Conservation (phyloP, 1,140 invertebrate genomes). For the Rhyacophila brunnea region DNA sequence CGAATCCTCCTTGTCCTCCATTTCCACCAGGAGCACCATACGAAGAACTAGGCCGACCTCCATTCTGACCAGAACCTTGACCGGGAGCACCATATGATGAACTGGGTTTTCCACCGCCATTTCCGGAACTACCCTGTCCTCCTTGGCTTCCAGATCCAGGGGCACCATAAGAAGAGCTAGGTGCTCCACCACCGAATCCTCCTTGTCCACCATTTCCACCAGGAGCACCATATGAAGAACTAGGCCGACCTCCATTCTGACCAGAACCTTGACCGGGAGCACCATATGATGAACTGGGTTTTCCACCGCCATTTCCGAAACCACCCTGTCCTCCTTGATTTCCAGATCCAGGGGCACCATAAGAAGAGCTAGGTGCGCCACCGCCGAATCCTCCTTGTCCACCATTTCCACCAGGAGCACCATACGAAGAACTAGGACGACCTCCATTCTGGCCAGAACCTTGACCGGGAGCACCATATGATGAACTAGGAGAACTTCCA, state of each 20-base stretch:
- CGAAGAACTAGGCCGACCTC: constrained; percentile 37
- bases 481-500: constrained; percentile 27
- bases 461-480: constrained; percentile 33
- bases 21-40: constrained; percentile 39
- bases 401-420: constrained; percentile 37
- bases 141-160: constrained; percentile 41
- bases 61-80: constrained; percentile 32
- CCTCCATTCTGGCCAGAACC: constrained; percentile 14
- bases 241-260: constrained; percentile 9
- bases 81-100: constrained; percentile 32
- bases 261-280: constrained; percentile 27
- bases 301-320: constrained; percentile 7
- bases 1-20: constrained; percentile 37
- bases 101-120: constrained; percentile 26
- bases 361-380: constrained; percentile 27
- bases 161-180: constrained; percentile 37
- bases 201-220: constrained; percentile 37
- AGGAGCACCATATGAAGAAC: constrained; percentile 35
- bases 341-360: constrained; percentile 33
- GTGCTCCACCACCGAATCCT: constrained; percentile 22
- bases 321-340: constrained; percentile 37
- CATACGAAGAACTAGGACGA: constrained; percentile 33
- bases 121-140: constrained; percentile 27
- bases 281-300: constrained; percentile 35
- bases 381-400: constrained; percentile 29